Evolutionary conservation across 2,888 invertebrate species (phyloP), one percentile per base, ranked within the genome.

Genomic region (Monopis laevigella): DNA sequence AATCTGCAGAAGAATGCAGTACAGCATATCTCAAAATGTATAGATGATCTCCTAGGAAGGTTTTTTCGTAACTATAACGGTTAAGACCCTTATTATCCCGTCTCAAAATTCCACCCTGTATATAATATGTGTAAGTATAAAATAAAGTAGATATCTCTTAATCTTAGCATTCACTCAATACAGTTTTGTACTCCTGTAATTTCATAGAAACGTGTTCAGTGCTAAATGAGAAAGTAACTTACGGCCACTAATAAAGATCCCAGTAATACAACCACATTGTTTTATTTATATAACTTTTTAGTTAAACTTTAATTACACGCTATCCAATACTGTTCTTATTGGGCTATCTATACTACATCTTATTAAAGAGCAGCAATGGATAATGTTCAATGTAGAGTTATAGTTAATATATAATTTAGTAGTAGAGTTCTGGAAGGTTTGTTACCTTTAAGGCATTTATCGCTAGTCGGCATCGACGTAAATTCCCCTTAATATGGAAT

Each of bases 221-320:
- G 46, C 47, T 52, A 52, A 48, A 50, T 43, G 43, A 45, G 48
- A 48, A 52, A 57, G 53, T 55, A 55, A 50, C 49, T 53, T 50
- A 45, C 46, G 47, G 40, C 41, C 7, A 19, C 48, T 48, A 46
- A 54, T 58, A 58, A 56, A 55, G 46, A 51, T 53, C 19, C 44
- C 26, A 41, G 12, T 40, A 42, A 12, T 2, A 29, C 3, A n/a
- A 29, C 3, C 29, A 29, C 29, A 29, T 29, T 29, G 5, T 29
- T 29, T 29, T 29, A 12, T 13, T 29, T 29, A 6, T 14, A 12
- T 4, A 29, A 29, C 14, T 14, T 29, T 29, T 13, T 14, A 29
- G n/a, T 13, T 7, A n/a, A 29, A 12, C 12, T 29, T 29, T n/a
- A 29, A 11, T 29, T 11, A 29, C 7, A 8, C 2, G 14, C 11